These are phyloP conservation scores for Tridacna gigas DNA, from an alignment of 2,888 invertebrate genomes.

Conservation along the genomic window DNA sequence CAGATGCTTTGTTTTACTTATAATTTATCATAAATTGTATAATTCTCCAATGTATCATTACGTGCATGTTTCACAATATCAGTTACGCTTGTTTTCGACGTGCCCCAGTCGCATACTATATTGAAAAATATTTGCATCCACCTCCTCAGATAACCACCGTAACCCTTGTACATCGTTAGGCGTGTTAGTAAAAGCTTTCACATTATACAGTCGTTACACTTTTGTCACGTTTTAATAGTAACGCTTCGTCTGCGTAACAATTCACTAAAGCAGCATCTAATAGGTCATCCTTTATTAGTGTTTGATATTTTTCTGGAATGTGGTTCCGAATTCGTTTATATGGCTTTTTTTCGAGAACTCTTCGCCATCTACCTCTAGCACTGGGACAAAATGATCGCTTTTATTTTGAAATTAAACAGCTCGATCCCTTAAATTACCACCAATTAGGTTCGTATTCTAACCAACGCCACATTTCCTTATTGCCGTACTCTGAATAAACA, in stretches of 20 bases:
- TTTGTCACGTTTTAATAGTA: slow-evolving; percentile 26
- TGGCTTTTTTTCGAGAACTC: slow-evolving; percentile 25
- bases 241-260: slow-evolving; percentile 22
- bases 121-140: slow-evolving; percentile 29
- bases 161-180: slow-evolving; percentile 29
- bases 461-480: no score
- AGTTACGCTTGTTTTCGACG: slow-evolving; percentile 22
- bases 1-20: slow-evolving; percentile 25
- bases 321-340: slow-evolving; percentile 30
- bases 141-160: slow-evolving; percentile 6
- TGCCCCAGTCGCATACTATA: slow-evolving; percentile 38
- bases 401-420: slow-evolving; percentile 11
- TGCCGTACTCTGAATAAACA: slow-evolving; percentile 28
- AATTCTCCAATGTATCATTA: slow-evolving; percentile 7
- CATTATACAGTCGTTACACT: slow-evolving; percentile 20
- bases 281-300: slow-evolving; percentile 14
- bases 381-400: slow-evolving; percentile 33
- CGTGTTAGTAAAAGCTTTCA: slow-evolving; percentile 30
- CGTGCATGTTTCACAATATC: slow-evolving; percentile 28
- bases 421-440: neutral
- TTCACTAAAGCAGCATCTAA: slow-evolving; percentile 25
- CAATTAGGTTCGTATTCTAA: neutral
- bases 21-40: slow-evolving; percentile 18
- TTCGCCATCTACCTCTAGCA: slow-evolving; percentile 29
- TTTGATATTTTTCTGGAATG: slow-evolving; percentile 19